These are phyloP conservation scores for Agrypnia vestita DNA, from an alignment of 1,140 invertebrate species.

Conservation along the genomic window DNA sequence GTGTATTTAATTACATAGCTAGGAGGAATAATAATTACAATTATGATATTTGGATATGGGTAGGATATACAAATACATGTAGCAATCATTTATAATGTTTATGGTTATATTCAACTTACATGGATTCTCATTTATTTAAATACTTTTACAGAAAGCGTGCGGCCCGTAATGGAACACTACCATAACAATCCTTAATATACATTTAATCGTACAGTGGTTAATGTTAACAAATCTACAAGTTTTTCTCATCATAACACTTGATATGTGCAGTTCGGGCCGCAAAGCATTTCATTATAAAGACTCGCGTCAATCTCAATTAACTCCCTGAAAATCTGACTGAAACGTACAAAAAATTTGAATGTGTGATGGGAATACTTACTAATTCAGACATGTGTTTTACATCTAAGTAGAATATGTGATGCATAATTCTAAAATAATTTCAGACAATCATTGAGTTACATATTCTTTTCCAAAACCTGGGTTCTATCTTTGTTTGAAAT, in stretches of 20 bases:
- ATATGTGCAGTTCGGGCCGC: conserved; percentile 60
- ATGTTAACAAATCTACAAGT: conserved; percentile 53
- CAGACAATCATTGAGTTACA: no score
- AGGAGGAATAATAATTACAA: conserved; percentile 61
- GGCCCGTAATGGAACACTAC: conserved; percentile 59
- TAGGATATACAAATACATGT: conserved; percentile 61
- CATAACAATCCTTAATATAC: conserved; percentile 49
- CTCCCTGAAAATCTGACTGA: no score
- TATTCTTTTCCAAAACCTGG: no score
- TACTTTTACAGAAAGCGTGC: conserved; percentile 54
- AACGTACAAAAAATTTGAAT: no score
- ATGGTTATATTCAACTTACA: conserved; percentile 47
- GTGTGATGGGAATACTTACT: no score
- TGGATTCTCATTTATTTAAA: conserved; percentile 52
- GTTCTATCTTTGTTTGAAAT: no score
- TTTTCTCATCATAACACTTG: conserved; percentile 52
- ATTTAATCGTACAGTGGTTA: conserved; percentile 53
- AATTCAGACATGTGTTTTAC: no score
- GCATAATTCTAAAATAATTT: no score
- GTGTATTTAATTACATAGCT: conserved; percentile 60
- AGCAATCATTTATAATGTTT: conserved; percentile 47
- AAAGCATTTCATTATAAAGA: conserved; percentile 43
- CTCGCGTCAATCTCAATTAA: conserved; percentile 27
- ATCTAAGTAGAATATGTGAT: no score
- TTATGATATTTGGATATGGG: conserved; percentile 62